A percentile compares a stretch with the other conserved stretches of the same genome.
Conservation (phyloP, 2,113 vertebrate species). For the Ranitomeya imitator region DNA sequence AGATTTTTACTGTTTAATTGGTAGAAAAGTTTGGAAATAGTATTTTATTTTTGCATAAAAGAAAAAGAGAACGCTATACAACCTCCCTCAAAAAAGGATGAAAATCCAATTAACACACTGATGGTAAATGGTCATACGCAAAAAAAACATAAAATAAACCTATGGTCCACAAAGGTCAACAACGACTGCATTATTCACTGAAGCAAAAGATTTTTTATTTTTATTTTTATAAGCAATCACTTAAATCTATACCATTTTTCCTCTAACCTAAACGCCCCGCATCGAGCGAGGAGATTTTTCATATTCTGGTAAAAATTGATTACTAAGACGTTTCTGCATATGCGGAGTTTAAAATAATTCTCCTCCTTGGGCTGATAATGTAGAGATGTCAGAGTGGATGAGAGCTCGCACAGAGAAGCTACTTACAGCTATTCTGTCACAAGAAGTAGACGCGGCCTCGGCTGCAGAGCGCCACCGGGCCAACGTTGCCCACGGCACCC, state of each 20-base stretch:
- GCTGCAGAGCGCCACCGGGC: constrained; percentile 61
- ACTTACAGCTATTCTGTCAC: constrained; percentile 62
- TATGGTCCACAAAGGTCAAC: neutral
- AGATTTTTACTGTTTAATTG: too few relatives aligned
- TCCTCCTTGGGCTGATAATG: constrained; percentile 62
- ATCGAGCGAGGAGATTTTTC: neutral
- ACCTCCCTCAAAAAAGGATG: too few relatives aligned
- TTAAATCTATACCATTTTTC: neutral
- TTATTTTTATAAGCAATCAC: neutral
- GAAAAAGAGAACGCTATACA: too few relatives aligned
- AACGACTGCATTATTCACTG: too few relatives aligned
- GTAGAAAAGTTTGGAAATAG: too few relatives aligned
- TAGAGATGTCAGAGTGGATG: constrained; percentile 51
- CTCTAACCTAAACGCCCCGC: neutral
- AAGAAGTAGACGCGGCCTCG: constrained; percentile 59
- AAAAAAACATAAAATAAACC: neutral
- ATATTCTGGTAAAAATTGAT: constrained; percentile 66
- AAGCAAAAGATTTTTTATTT: neutral
- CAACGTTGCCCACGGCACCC: constrained; percentile 57
- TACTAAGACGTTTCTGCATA: constrained; percentile 62
- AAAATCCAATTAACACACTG: too few relatives aligned
- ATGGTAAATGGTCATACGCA: too few relatives aligned
- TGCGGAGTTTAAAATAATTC: constrained; percentile 64
- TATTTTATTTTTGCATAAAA: too few relatives aligned
- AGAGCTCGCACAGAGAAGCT: constrained; percentile 56